These are phyloP conservation scores for Albula glossodonta DNA, from an alignment of 2,113 vertebrate genomes.

Conservation along the genomic window DNA sequence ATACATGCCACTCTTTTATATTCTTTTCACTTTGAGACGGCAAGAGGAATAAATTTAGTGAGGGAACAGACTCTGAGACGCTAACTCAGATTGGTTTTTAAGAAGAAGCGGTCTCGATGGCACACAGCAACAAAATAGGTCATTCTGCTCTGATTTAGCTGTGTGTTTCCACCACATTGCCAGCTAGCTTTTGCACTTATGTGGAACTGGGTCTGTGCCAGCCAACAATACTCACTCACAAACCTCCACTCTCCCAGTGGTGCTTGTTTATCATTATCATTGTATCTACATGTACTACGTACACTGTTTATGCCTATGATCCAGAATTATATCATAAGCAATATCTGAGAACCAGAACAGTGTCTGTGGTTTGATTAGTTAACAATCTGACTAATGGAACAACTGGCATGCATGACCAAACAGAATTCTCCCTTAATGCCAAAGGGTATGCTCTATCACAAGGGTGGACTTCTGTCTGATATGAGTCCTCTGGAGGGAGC, in stretches of 20 bases:
- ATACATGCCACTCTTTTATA: slow-evolving; percentile 32
- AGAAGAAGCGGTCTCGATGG: slow-evolving; percentile 82
- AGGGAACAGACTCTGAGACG: slow-evolving; percentile 83
- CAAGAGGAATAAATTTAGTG: slow-evolving; percentile 78
- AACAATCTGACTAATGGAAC: slow-evolving; percentile 20
- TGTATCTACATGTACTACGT: background rate
- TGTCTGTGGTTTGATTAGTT: background rate
- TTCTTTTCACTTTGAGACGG: slow-evolving; percentile 57
- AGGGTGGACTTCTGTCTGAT: slow-evolving; percentile 48
- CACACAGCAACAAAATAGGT: slow-evolving; percentile 82
- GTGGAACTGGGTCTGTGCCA: slow-evolving; percentile 77
- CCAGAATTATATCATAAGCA: background rate
- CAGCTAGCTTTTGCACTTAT: slow-evolving; percentile 77
- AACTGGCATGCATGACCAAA: slow-evolving; percentile 46
- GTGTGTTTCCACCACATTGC: slow-evolving; percentile 75
- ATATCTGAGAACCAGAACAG: background rate
- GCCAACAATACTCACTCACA: slow-evolving; percentile 68
- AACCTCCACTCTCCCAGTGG: slow-evolving; percentile 52
- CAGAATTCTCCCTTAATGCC: slow-evolving; percentile 49
- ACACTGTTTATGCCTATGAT: slow-evolving; percentile 8
- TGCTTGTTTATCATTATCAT: slow-evolving; percentile 62
- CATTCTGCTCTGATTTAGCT: slow-evolving; percentile 82
- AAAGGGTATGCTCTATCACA: slow-evolving; percentile 49
- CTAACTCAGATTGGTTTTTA: slow-evolving; percentile 81
- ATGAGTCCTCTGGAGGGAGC: slow-evolving; percentile 43